These are phyloP conservation scores for Cassiopea andromeda DNA, from an alignment of 30 jellyfish, hydroid and myxozoan genomes.

Conservation along the genomic window DNA sequence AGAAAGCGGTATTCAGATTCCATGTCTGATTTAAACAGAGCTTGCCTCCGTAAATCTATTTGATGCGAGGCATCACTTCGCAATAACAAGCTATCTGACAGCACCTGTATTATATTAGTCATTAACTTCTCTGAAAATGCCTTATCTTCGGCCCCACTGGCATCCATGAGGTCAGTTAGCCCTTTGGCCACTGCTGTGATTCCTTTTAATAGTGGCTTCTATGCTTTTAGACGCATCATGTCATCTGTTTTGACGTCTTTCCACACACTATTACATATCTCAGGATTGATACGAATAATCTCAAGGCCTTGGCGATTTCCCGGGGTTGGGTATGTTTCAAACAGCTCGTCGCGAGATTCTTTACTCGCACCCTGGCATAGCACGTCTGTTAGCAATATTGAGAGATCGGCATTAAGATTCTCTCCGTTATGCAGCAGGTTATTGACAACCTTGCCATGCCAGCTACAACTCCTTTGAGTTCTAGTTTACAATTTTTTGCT, in stretches of 20 bases:
- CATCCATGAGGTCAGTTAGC: background rate
- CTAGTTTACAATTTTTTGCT: background rate
- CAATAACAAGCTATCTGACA: background rate
- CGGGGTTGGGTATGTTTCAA: background rate
- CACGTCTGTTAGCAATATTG: background rate
- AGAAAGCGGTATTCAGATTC: background rate
- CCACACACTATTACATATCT: background rate
- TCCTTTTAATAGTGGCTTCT: background rate
- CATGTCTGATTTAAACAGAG: background rate
- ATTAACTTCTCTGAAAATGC: background rate
- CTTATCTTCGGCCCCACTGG: background rate
- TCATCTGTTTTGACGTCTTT: background rate
- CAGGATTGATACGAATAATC: background rate
- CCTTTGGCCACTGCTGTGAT: background rate
- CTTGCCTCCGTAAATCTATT: background rate
- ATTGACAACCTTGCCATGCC: background rate
- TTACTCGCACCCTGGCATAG: background rate
- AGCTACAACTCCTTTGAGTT: background rate
- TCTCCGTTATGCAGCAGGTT: background rate
- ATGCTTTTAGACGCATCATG: background rate
- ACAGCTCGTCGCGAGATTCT: background rate
- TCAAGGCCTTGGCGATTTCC: background rate
- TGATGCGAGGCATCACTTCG: background rate
- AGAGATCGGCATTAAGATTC: background rate
- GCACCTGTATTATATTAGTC: background rate